Percentiles rank a stretch among this genome's conserved stretches.
phyloP scores from a whole-genome alignment of 2,888 invertebrate genomes.

The Brenthis hecate region DNA sequence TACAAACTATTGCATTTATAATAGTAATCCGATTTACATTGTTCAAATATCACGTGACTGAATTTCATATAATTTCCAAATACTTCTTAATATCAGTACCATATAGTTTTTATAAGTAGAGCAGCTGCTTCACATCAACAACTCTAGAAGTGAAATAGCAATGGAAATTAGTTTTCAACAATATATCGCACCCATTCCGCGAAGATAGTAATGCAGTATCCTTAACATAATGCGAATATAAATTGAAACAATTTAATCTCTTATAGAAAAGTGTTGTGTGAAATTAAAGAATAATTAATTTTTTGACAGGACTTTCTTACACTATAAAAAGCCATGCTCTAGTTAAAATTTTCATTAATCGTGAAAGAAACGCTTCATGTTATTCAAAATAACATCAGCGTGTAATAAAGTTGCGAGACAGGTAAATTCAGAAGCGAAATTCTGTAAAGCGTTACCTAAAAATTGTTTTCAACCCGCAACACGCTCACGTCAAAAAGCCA shows the following conservation, averaged over 20 bases:
- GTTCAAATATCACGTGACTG: too few species aligned
- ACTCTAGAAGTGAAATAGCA: background rate
- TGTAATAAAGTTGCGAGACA: conserved; percentile 37
- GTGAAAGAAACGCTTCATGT: conserved; percentile 12
- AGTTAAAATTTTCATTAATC: conserved; percentile 6
- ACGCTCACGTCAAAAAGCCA: conserved; percentile 67
- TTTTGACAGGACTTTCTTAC: background rate
- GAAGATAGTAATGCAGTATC: conserved; percentile 4
- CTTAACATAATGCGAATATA: background rate
- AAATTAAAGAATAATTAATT: background rate
- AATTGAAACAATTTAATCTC: conserved; percentile 6
- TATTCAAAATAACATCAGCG: conserved; percentile 30
- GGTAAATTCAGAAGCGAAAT: conserved; percentile 53
- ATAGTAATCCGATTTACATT: too few species aligned
- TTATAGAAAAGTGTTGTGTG: background rate
- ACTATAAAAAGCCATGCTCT: background rate
- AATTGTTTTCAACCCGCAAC: conserved; percentile 62
- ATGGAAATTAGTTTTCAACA: conserved; percentile 8
- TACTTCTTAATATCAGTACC: too few species aligned
- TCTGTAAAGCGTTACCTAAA: conserved; percentile 57
- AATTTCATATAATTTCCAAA: too few species aligned
- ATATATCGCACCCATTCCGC: background rate
- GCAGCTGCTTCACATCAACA: background rate
- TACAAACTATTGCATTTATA: too few species aligned
- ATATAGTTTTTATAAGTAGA: too few species aligned